Conservation (phyloP, 2,888 invertebrate genomes). For the Caenorhabditis sinica region DNA sequence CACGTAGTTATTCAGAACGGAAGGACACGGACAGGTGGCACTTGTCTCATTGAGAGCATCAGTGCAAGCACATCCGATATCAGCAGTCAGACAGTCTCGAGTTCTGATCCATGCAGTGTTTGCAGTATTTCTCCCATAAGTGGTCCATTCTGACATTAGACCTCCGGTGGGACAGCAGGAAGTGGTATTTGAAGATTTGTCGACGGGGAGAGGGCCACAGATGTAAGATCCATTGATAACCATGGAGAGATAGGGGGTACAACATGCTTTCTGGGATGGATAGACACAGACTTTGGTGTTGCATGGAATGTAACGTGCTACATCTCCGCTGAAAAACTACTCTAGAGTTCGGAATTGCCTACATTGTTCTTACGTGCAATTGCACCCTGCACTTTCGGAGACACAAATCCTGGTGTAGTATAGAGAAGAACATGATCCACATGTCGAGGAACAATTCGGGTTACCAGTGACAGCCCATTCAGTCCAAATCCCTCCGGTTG, state of each 20-base stretch:
- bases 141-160: constrained; percentile 19
- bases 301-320: constrained; percentile 33
- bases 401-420: constrained; percentile 27
- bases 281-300: constrained; percentile 22
- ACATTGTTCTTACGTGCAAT: constrained; percentile 25
- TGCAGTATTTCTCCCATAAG: constrained; percentile 11
- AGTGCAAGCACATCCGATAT: constrained; percentile 14
- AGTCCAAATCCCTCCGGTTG: constrained; percentile 33
- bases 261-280: constrained; percentile 35
- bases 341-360: not conserved
- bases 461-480: constrained; percentile 25
- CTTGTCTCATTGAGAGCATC: not conserved
- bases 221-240: constrained; percentile 14
- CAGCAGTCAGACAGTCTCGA: constrained; percentile 14
- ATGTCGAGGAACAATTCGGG: constrained; percentile 1
- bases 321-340: constrained; percentile 38
- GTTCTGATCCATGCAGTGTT: constrained; percentile 8
- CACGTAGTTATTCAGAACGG: not conserved
- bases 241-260: constrained; percentile 44
- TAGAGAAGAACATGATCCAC: constrained; percentile 30
- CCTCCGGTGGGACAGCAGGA: constrained; percentile 21
- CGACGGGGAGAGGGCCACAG: constrained; percentile 41
- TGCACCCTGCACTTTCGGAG: constrained; percentile 2
- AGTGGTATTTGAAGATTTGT: not conserved
- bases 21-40: constrained; percentile 19